Percentiles rank a stretch among this genome's conserved stretches.
These are phyloP conservation scores for Uropetala carovei DNA, from an alignment of 2,888 invertebrate genomes.

Conservation along the genomic window DNA sequence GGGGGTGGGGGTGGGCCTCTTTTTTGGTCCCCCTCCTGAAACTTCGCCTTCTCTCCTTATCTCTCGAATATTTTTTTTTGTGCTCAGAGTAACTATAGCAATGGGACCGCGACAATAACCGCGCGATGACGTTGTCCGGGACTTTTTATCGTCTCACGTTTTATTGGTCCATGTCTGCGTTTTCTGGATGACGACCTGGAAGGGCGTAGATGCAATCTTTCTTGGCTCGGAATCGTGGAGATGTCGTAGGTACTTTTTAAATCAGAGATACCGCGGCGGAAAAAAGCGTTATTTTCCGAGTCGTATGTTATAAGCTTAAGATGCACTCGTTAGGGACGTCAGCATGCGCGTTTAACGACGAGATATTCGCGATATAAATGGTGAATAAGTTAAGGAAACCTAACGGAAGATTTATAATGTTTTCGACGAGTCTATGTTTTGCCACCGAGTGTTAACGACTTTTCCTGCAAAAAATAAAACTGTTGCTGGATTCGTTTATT, in stretches of 20 bases:
- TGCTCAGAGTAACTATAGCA: neutral
- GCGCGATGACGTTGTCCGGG: neutral
- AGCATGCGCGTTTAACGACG: too few species aligned
- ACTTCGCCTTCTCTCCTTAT: neutral
- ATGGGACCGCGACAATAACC: neutral
- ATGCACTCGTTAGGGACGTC: neutral
- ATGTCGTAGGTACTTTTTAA: neutral
- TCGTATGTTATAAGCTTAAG: neutral
- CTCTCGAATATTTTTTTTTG: constrained; percentile 11
- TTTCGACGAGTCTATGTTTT: too few species aligned
- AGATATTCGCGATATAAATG: too few species aligned
- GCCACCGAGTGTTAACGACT: too few species aligned
- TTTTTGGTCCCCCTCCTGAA: neutral
- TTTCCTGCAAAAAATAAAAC: too few species aligned
- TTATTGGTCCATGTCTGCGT: neutral
- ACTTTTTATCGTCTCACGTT: neutral
- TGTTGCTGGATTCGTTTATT: too few species aligned
- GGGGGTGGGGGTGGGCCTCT: neutral
- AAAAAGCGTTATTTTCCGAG: neutral
- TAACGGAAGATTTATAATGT: too few species aligned
- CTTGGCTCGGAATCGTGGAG: neutral
- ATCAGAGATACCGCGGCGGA: neutral
- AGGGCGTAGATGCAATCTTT: neutral
- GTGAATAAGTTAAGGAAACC: too few species aligned
- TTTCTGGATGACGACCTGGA: neutral